phyloP scores from a whole-genome alignment of 2,888 invertebrate genomes.

The Temnothorax unifasciatus region DNA sequence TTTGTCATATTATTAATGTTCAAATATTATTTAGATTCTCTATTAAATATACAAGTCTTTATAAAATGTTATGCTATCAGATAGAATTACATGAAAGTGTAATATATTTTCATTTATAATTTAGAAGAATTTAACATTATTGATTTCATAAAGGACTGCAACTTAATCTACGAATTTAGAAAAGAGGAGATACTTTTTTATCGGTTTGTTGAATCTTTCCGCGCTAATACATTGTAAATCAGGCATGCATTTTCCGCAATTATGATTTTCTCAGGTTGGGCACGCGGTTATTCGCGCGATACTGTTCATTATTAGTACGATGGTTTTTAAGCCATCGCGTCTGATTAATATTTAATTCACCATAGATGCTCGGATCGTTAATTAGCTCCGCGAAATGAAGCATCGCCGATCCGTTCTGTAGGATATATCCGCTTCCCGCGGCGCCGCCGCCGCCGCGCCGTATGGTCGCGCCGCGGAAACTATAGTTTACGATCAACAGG shows the following conservation, averaged over 20 bases:
- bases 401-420: slow-evolving; percentile 50
- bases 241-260: background rate
- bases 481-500: slow-evolving; percentile 73
- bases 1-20: background rate
- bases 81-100: background rate
- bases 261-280: background rate
- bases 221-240: slow-evolving; percentile 12
- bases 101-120: background rate
- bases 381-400: slow-evolving; percentile 76
- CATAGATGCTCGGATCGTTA: slow-evolving; percentile 70
- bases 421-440: slow-evolving; percentile 49
- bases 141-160: background rate
- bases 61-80: background rate
- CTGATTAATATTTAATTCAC: slow-evolving; percentile 68
- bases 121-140: background rate
- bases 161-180: background rate
- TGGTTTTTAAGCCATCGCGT: background rate
- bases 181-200: background rate
- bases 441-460: slow-evolving; percentile 35
- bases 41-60: background rate
- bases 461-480: slow-evolving; percentile 52
- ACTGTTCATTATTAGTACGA: slow-evolving; percentile 11
- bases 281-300: background rate
- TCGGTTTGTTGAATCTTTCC: background rate
- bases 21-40: background rate